These are phyloP conservation scores for Stratiomys singularior DNA, from an alignment of 2,888 invertebrate genomes.

Conservation along the genomic window DNA sequence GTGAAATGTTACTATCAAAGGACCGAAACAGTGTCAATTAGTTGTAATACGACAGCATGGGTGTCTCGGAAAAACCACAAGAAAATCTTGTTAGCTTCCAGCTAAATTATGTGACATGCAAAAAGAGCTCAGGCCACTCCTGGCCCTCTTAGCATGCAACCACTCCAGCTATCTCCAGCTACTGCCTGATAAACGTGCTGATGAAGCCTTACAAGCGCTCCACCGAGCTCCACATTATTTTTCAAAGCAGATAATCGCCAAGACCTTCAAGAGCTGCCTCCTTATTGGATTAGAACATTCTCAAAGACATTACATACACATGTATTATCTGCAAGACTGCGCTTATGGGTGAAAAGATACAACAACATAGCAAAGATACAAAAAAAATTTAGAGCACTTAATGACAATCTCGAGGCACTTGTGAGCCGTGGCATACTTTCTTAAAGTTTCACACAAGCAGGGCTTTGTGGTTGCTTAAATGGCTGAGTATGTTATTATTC, in stretches of 20 bases:
- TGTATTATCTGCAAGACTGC: background rate
- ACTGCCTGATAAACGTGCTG: slow-evolving; percentile 16
- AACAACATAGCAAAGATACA: no score
- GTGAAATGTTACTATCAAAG: no score
- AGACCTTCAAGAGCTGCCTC: slow-evolving; percentile 13
- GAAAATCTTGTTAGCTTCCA: background rate
- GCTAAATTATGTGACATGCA: background rate
- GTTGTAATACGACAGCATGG: no score
- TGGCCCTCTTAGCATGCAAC: no score
- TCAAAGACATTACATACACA: slow-evolving; percentile 1
- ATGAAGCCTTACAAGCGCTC: slow-evolving; percentile 3
- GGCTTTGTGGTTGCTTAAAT: slow-evolving; percentile 2
- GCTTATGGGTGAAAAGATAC: background rate
- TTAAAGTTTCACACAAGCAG: background rate
- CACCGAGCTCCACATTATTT: background rate
- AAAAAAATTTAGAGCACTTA: background rate
- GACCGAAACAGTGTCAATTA: no score
- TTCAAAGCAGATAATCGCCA: slow-evolving; percentile 22
- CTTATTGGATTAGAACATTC: slow-evolving; percentile 39
- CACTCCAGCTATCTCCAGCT: no score
- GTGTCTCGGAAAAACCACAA: background rate
- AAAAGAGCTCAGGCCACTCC: background rate
- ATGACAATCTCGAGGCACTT: background rate
- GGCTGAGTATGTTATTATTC: slow-evolving; percentile 3
- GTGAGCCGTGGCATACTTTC: slow-evolving; percentile 27